Evolutionary conservation across 2,888 invertebrate genomes (phyloP).

Genomic region (Tetragnatha montana): DNA sequence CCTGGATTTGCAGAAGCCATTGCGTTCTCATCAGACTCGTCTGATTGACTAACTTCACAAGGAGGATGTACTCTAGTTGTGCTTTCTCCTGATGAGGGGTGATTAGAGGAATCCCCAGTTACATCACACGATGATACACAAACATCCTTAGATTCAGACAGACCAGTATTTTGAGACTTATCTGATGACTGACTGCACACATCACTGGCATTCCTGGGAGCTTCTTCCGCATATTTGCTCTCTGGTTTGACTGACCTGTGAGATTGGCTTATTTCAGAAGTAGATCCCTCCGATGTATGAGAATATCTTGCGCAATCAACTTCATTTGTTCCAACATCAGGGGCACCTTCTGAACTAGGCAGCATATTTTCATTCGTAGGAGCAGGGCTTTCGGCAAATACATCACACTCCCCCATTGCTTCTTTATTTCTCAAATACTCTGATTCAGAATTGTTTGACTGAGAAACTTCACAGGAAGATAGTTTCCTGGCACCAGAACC

Average conservation of each 20-base stretch:
- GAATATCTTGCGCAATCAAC: background rate
- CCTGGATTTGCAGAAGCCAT: background rate
- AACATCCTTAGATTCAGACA: constrained; percentile 14
- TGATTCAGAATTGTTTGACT: constrained; percentile 36
- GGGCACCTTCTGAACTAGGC: background rate
- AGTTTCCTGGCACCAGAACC: constrained; percentile 9
- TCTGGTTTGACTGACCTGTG: constrained; percentile 17
- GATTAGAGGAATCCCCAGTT: background rate
- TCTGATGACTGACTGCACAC: constrained; percentile 56
- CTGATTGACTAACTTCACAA: constrained; percentile 57
- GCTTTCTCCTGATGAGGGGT: background rate
- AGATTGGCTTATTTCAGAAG: constrained; percentile 55
- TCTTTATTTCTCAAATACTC: constrained; percentile 2
- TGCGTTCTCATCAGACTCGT: constrained; percentile 28
- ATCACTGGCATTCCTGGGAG: background rate
- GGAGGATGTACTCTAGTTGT: background rate
- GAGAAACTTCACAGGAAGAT: constrained; percentile 50
- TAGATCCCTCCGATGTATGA: constrained; percentile 21
- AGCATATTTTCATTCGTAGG: constrained; percentile 2
- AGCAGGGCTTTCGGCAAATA: constrained; percentile 1
- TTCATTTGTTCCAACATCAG: constrained; percentile 6
- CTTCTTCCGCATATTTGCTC: background rate
- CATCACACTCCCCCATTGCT: constrained; percentile 29
- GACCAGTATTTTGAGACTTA: background rate
- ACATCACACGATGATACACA: constrained; percentile 54